A percentile compares a stretch with the other conserved stretches of the same genome.
Conservation (phyloP, 2,113 vertebrate genomes). For the Melozone crissalis region DNA sequence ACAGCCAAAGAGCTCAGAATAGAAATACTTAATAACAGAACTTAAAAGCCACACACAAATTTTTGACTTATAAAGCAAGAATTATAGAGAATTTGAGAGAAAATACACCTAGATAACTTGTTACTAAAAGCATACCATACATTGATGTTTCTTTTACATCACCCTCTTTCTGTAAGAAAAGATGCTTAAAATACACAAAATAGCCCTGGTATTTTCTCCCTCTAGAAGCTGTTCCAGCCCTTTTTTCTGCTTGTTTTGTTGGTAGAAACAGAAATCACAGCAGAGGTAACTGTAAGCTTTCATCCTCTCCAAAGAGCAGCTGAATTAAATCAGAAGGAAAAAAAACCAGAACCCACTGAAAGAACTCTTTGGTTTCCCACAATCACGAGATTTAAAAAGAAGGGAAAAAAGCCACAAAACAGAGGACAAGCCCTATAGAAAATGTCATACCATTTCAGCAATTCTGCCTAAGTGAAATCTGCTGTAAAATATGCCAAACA, state of each 20-base stretch:
- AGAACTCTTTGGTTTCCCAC: neutral
- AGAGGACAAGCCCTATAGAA: neutral
- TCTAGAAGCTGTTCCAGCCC: neutral
- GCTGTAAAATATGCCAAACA: rapidly evolving
- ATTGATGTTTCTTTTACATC: neutral
- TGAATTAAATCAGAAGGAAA: neutral
- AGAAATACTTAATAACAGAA: neutral
- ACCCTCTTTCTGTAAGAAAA: neutral
- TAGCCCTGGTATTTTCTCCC: neutral
- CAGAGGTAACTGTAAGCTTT: neutral
- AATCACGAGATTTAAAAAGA: neutral
- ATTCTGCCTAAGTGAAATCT: neutral
- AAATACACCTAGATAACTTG: neutral
- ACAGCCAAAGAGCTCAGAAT: neutral
- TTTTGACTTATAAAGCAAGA: neutral
- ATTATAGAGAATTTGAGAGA: neutral
- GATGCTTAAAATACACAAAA: neutral
- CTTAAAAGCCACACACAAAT: neutral
- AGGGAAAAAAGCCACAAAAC: neutral
- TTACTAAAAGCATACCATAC: neutral
- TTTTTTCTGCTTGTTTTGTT: neutral
- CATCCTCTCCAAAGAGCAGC: neutral
- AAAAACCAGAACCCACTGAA: neutral
- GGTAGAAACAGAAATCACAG: neutral
- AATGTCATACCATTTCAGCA: neutral